phyloP scores from a whole-genome alignment of 2,113 vertebrate species.

The Eurypyga helias region DNA sequence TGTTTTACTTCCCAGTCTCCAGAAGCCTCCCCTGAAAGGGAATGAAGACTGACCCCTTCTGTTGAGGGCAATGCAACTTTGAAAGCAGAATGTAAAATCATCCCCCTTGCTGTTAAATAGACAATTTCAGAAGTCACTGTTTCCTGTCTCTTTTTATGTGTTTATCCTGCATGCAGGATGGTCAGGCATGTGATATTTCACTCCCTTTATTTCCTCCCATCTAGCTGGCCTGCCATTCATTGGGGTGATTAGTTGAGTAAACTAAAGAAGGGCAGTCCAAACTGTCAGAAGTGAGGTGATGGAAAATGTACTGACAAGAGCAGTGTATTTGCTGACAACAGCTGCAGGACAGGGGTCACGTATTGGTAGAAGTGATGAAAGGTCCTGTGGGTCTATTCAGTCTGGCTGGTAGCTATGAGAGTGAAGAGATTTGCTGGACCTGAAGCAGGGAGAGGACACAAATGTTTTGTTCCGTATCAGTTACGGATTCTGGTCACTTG shows the following conservation, averaged over 20 bases:
- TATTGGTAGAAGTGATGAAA: constrained; percentile 42
- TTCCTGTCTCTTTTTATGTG: neutral
- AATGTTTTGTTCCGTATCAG: neutral
- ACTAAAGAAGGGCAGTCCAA: neutral
- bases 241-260: neutral
- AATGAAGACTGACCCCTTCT: neutral
- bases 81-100: neutral
- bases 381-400: neutral
- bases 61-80: neutral
- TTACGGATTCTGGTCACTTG: constrained; percentile 42
- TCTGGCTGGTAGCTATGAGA: neutral
- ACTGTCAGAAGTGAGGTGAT: neutral
- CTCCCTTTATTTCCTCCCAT: neutral
- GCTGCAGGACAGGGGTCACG: neutral
- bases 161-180: neutral
- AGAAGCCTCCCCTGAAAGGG: neutral
- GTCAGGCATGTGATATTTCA: neutral
- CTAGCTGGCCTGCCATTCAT: neutral
- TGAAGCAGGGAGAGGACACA: neutral
- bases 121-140: neutral
- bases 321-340: neutral
- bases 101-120: neutral
- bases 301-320: constrained; percentile 59
- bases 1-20: neutral
- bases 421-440: constrained; percentile 29